Base-by-base conservation (phyloP, 64 coral and sea anemone genomes). In the Montipora capricornis region DNA sequence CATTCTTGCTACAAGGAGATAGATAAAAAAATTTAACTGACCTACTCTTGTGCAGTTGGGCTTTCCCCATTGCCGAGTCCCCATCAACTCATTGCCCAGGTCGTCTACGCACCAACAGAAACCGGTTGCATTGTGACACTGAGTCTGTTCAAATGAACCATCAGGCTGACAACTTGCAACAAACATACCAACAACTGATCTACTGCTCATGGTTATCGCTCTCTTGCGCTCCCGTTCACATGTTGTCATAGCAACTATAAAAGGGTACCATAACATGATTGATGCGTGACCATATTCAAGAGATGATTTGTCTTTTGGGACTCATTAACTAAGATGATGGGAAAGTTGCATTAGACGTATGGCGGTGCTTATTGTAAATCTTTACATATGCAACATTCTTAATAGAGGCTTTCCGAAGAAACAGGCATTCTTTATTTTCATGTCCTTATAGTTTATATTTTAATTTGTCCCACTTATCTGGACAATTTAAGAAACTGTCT, bases 21-120 rank as follows among this genome's bases (percentile, higher is more conserved):
- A 6, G 53, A 57, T 37, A 37, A 57, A 8, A 57, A 57, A 57
- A 57, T 57, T 44, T 45, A 44, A 86, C 46, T 48, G 70, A 86
- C 82, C 66, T 22, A 53, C 59, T 11, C 78, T 46, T 1, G 83
- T 88, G 46, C 92, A 93, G 48, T 88, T 93, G 11, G 82, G 45
- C 22, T 26, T 87, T 29, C 92, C 92, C 92, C 92, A 93, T 58
- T 80, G 58, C 4, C 83, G 76, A 79, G 92, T 93, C 37, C 92
- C 84, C 14, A 24, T 76, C 22, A 93, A 76, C 50, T 88, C 84
- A 74, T 73, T 93, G 24, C 92, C 92, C 26, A 24, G 14, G 14
- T 75, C 81, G 67, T 93, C 92, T 47, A 93, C 92, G 55, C 92
- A 93, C 92, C 92, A 93, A 47, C 92, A 93, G 60, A 60, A 88